Evolutionary conservation across 2,113 vertebrate species (phyloP).

Genomic region (Misgurnus anguillicaudatus): DNA sequence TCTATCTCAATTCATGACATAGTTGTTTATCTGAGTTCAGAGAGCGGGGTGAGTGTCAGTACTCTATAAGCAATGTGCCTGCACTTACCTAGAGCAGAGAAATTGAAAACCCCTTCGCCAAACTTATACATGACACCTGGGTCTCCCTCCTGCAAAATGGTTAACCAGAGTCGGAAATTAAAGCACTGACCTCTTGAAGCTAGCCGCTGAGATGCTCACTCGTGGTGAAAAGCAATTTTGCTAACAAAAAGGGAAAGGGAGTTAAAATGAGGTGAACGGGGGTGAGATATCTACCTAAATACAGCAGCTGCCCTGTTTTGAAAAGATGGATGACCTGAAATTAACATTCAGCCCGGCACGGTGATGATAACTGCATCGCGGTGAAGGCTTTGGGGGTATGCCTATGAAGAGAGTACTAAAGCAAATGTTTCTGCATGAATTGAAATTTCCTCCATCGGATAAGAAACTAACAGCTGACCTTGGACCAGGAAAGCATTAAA

Average conservation of each 20-base stretch:
- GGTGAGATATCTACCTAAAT: conserved; percentile 48
- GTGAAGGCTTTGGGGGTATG: conserved; percentile 54
- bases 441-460: conserved; percentile 6
- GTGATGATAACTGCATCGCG: conserved; percentile 54
- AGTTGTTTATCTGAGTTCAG: conserved; percentile 11
- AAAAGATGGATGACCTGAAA: conserved; percentile 57
- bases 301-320: conserved; percentile 42
- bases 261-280: conserved; percentile 39
- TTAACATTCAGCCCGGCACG: conserved; percentile 59
- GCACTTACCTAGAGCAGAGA: conserved; percentile 52
- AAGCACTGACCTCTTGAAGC: conserved; percentile 63
- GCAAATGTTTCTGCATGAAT: background rate
- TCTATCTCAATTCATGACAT: background rate
- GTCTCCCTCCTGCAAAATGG: conserved; percentile 62
- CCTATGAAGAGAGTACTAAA: conserved; percentile 47
- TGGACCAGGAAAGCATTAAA: conserved; percentile 19
- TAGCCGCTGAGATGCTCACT: conserved; percentile 46
- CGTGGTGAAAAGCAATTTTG: conserved; percentile 61
- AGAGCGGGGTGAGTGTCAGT: background rate
- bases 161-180: conserved; percentile 72
- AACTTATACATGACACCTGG: conserved; percentile 59
- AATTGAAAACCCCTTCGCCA: conserved; percentile 67
- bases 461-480: conserved; percentile 25
- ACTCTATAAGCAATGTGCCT: background rate
- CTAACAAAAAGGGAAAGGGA: conserved; percentile 44